Evolutionary conservation across 2,888 invertebrate genomes (phyloP).

Genomic region (Euzetes globulus): DNA sequence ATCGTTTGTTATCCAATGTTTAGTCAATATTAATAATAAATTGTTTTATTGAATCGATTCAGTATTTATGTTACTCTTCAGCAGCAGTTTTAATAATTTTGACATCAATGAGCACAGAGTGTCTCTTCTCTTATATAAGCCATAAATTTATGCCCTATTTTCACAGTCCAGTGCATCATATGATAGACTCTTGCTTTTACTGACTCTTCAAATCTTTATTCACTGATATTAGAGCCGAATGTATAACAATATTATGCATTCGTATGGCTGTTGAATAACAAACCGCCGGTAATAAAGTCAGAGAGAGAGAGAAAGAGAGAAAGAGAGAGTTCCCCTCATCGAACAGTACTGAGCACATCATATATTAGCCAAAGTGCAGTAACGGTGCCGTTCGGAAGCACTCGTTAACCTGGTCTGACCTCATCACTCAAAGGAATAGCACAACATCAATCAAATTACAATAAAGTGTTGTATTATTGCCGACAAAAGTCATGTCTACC

Average conservation of each 20-base stretch:
- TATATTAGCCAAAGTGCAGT: background rate
- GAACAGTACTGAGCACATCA: background rate
- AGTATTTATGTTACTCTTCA: background rate
- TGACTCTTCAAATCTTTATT: background rate
- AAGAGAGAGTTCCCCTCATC: too few relatives aligned
- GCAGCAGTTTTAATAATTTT: constrained; percentile 1
- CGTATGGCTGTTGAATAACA: background rate
- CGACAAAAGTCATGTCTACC: background rate
- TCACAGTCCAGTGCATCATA: constrained; percentile 9
- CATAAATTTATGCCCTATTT: background rate
- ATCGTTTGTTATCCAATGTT: background rate
- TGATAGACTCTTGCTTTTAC: background rate
- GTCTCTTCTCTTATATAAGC: background rate
- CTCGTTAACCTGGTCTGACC: constrained; percentile 7
- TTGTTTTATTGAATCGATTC: background rate
- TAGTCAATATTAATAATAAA: background rate
- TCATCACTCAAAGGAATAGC: background rate
- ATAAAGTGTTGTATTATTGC: constrained; percentile 11
- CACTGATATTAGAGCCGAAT: background rate
- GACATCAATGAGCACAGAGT: background rate
- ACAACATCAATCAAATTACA: constrained; percentile 13
- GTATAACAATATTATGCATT: constrained; percentile 8
- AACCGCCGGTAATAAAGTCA: background rate
- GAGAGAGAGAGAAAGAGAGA: too few relatives aligned
- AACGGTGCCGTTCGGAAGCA: background rate